Evolutionary conservation across 2,797 vertebrate genomes (phyloP).

Genomic region (Falco columbarius): DNA sequence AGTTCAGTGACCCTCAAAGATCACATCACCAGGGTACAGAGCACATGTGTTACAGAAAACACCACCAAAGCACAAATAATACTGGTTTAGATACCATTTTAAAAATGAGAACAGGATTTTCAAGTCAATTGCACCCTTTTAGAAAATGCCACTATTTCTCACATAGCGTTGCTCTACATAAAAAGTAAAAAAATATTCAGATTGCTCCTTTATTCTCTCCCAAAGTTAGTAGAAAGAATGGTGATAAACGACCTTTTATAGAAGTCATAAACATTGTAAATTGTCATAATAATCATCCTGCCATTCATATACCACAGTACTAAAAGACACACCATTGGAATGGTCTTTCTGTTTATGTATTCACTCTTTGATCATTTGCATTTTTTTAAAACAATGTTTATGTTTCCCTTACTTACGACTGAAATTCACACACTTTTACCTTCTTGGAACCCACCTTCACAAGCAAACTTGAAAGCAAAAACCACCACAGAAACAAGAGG

Average conservation of each 20-base stretch:
- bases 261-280: background rate
- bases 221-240: background rate
- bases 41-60: background rate
- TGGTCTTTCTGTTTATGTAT: background rate
- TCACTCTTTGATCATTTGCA: background rate
- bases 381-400: background rate
- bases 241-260: background rate
- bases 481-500: background rate
- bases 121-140: background rate
- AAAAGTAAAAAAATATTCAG: background rate
- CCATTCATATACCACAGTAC: background rate
- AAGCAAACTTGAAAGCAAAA: background rate
- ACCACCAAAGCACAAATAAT: background rate
- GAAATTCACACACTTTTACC: background rate
- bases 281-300: background rate
- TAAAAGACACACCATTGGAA: background rate
- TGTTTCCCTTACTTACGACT: background rate
- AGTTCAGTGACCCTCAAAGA: background rate
- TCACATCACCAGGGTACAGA: background rate
- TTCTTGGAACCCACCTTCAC: background rate
- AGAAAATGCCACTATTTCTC: background rate
- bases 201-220: background rate
- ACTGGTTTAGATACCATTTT: background rate
- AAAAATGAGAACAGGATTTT: background rate
- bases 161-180: background rate